Evolutionary conservation across 1,140 invertebrate species (phyloP), one percentile per base, ranked within the genome.

Genomic region (Schlechtendalia chinensis): DNA sequence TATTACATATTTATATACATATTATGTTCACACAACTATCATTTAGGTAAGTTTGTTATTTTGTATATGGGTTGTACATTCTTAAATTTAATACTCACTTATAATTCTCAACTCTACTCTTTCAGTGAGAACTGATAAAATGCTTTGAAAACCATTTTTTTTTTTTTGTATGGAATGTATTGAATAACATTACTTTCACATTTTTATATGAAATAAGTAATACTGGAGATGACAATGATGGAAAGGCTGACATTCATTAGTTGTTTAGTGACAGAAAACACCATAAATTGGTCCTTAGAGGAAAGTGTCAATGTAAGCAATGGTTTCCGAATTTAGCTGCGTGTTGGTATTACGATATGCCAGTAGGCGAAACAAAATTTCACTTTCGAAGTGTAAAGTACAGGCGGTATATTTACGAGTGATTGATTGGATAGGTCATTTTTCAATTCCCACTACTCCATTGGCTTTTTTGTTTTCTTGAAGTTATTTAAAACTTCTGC

Each of bases 371-470:
- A 71, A 17, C 45, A 50, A 71, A 71, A 71, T 71, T 71, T 50
- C 45, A 14, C 8, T 71, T 24, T 27, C 45, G 6, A 71, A 71
- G 45, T 50, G 22, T 27, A 71, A 47, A 71, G 45, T 50, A 71
- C 45, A 71, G 67, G 22, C 45, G 22, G 8, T 69, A 27, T 71
- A 71, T 50, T n/a, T 71, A 71, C 67, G 24, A 27, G 67, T 71
- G 67, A 71, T 71, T 71, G 67, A 71, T 71, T 71, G 45, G 45
- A 50, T 50, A 50, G 39, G 45, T 50, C 39, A 50, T 71, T 71
- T 71, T 71, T 71, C 45, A 71, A 6, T 71, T 71, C 24, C 1
- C 16, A 5, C 22, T 71, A 50, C 22, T 53, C 45, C 16, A 50
- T 71, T 50, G 22, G 67, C 45, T 22, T 71, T 50, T 71, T 27